Conservation (phyloP, 64 coral and sea anemone genomes). For the Stichodactyla mertensii region DNA sequence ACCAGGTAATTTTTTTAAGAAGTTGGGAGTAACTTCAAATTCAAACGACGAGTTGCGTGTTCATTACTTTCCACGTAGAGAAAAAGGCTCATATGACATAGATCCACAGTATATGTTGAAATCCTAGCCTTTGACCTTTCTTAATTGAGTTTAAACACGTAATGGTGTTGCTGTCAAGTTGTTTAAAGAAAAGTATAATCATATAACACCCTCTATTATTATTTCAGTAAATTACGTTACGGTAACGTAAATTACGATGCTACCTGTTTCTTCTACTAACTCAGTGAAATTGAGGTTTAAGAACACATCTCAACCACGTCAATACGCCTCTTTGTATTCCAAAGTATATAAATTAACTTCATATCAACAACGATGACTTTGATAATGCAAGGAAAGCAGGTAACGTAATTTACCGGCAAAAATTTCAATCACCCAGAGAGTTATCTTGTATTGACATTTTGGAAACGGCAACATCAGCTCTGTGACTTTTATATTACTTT, state of each 20-base stretch:
- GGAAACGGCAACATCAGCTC: not conserved
- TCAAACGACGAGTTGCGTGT: not conserved
- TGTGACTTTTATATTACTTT: not conserved
- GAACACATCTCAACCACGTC: not conserved
- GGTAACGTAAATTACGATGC: slow-evolving; percentile 1
- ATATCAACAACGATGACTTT: not conserved
- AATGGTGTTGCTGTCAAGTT: not conserved
- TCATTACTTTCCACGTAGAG: not conserved
- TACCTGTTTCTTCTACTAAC: not conserved
- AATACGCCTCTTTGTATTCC: not conserved
- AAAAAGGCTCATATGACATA: not conserved
- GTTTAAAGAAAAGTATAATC: not conserved
- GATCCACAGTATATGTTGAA: not conserved
- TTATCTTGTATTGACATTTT: not conserved
- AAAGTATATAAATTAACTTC: not conserved
- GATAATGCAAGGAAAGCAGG: not conserved
- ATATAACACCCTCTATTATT: not conserved
- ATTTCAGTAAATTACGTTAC: not conserved
- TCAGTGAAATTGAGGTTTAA: not conserved
- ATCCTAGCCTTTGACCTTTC: not conserved
- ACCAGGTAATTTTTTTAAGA: not conserved
- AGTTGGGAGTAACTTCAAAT: not conserved
- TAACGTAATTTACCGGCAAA: slow-evolving; percentile 15
- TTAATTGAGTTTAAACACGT: not conserved
- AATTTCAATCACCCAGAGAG: not conserved